Percentiles rank a stretch among this genome's conserved stretches.
These are phyloP conservation scores for Brachyalestes nurse DNA, from an alignment of 2,797 vertebrate species.

Conservation along the genomic window DNA sequence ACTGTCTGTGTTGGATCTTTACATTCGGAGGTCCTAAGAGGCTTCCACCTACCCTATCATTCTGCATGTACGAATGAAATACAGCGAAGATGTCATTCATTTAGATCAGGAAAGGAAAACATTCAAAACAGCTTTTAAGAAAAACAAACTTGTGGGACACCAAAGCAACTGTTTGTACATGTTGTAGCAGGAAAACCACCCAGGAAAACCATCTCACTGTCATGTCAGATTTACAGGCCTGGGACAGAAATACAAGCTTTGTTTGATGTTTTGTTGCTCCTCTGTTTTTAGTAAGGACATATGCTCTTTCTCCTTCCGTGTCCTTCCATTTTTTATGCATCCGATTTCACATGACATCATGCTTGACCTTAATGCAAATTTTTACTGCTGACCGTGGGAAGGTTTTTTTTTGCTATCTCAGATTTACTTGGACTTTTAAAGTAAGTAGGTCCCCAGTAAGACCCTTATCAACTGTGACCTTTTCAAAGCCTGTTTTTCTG, in stretches of 20 bases:
- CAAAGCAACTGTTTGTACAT: background rate
- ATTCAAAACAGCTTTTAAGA: background rate
- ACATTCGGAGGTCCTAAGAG: background rate
- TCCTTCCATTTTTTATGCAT: background rate
- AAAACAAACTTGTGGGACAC: background rate
- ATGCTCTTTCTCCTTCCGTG: background rate
- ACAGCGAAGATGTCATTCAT: background rate
- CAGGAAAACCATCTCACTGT: background rate
- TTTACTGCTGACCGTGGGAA: background rate
- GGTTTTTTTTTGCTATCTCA: background rate
- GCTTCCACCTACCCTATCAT: background rate
- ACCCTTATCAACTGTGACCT: background rate
- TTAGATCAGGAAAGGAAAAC: background rate
- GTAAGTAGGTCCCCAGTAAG: background rate
- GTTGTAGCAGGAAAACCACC: background rate
- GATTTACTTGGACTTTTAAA: background rate
- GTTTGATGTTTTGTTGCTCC: background rate
- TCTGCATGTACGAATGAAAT: background rate
- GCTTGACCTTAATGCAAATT: background rate
- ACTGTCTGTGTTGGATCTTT: constrained; percentile 23
- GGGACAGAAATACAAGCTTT: background rate
- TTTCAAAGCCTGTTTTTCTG: background rate
- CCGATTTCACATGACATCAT: background rate
- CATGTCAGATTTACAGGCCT: background rate
- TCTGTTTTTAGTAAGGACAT: no score